Conservation (phyloP, 2,113 vertebrate species). For the Peromyscus leucopus region DNA sequence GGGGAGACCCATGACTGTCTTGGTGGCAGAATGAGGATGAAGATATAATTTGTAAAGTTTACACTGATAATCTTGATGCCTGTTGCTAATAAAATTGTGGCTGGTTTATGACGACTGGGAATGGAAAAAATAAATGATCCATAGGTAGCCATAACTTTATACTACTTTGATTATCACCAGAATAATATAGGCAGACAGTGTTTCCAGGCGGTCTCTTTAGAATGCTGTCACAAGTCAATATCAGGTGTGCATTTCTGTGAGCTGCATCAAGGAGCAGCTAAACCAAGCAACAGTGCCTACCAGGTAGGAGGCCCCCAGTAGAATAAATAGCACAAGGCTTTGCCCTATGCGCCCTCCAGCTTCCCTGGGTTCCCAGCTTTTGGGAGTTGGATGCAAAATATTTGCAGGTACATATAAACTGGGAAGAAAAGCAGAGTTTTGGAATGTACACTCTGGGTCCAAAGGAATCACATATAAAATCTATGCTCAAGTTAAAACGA, state of each 20-base stretch:
- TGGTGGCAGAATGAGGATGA: not conserved
- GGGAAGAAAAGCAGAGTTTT: not conserved
- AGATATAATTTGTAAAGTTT: not conserved
- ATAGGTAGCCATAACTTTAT: not conserved
- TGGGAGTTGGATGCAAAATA: not conserved
- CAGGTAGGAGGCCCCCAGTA: not conserved
- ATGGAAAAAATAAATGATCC: not conserved
- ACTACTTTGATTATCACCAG: not conserved
- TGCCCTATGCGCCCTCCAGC: not conserved
- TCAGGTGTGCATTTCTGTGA: not conserved
- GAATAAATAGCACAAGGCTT: not conserved
- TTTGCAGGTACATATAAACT: not conserved
- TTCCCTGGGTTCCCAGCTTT: not conserved
- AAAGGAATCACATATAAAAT: not conserved
- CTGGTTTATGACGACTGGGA: not conserved
- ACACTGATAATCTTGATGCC: not conserved
- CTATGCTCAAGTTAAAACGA: not conserved
- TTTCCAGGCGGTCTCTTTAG: not conserved
- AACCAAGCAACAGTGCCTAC: not conserved
- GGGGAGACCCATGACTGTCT: not conserved
- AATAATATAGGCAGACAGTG: not conserved
- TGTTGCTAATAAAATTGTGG: not conserved
- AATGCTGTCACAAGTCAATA: not conserved
- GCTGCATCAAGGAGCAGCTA: not conserved
- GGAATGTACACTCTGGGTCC: not conserved